A percentile compares a stretch with the other conserved stretches of the same genome.
These are phyloP conservation scores for Ophraella communa DNA, from an alignment of 2,888 invertebrate genomes.

Conservation along the genomic window DNA sequence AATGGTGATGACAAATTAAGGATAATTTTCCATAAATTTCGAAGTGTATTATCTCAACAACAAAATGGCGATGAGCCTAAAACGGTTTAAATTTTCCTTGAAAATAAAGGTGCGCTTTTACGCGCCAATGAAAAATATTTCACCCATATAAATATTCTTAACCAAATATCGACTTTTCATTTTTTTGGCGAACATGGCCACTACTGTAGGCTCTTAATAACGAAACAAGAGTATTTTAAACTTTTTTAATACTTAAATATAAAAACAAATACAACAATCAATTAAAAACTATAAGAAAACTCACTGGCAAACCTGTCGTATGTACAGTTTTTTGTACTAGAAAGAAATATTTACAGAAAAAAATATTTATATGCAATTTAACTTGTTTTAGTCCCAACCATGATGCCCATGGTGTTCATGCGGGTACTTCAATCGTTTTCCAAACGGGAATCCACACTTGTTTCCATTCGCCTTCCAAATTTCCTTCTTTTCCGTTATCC, in stretches of 20 bases:
- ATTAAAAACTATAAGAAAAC: slow-evolving; percentile 41
- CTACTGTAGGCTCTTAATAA: too few relatives aligned
- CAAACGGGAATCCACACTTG: slow-evolving; percentile 67
- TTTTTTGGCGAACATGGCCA: too few relatives aligned
- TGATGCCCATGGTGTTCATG: slow-evolving; percentile 57
- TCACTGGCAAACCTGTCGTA: slow-evolving; percentile 47
- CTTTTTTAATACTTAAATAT: slow-evolving; percentile 39
- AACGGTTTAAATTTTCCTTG: too few relatives aligned
- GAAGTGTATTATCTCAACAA: too few relatives aligned
- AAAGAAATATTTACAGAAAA: slow-evolving; percentile 51
- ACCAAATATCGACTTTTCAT: too few relatives aligned
- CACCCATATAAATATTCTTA: too few relatives aligned
- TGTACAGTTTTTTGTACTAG: slow-evolving; percentile 41
- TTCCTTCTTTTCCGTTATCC: slow-evolving; percentile 70
- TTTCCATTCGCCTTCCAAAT: slow-evolving; percentile 76
- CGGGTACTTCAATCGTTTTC: slow-evolving; percentile 69
- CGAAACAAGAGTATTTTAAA: slow-evolving; percentile 20
- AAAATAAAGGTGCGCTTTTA: too few relatives aligned
- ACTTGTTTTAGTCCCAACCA: slow-evolving; percentile 57
- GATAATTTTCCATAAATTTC: too few relatives aligned
- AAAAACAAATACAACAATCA: slow-evolving; percentile 43
- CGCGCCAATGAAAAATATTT: too few relatives aligned
- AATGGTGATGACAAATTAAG: too few relatives aligned
- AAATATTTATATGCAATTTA: slow-evolving; percentile 24
- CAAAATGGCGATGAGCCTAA: too few relatives aligned